Evolutionary conservation across 2,888 invertebrate species (phyloP), one percentile per base, ranked within the genome.

Genomic region (Andrena hattorfiana): DNA sequence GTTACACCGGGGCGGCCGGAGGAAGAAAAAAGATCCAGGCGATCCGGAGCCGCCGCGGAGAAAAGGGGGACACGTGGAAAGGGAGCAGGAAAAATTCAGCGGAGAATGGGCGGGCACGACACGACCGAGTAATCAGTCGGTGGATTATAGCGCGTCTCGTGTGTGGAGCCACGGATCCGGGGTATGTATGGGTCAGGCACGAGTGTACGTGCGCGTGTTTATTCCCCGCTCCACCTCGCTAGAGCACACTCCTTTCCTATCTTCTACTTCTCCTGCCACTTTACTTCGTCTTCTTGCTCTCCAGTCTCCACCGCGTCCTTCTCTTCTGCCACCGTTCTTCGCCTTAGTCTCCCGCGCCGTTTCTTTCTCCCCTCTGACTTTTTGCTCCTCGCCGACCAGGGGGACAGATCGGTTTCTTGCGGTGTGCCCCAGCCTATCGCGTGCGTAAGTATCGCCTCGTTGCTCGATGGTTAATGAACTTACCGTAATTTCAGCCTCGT

Each of bases 31-130:
- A 75, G 78, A 77, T 42, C 51, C 56, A 26, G 51, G 49, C 63
- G 79, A 83, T 77, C 78, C 82, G 71, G 62, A 77, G 73, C 59
- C 42, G 49, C 48, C 51, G 54, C 23, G 60, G 81, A 49, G 64
- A 51, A 56, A 56, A 26, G 66, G 73, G 70, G 74, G 56, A 64
- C 54, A 64, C 68, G 84, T 73, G 80, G 83, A 75, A 84, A 80
- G 87, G 81, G 89, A 86, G 85, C 88, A 81, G 88, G 88, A 88
- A 88, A 88, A 88, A 88, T 88, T 90, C 88, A 86, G 81, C 77
- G 78, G 83, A 86, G 89, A 87, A 89, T 84, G 83, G 86, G 85
- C 85, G 87, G 79, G 83, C 82, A 82, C 85, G 87, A 88, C 87
- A 89, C 86, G 89, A 84, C 83, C 85, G 85, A 89, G 89, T 88